These are phyloP conservation scores for Anagrus nilaparvatae DNA, from an alignment of 1,140 invertebrate genomes.

Conservation along the genomic window DNA sequence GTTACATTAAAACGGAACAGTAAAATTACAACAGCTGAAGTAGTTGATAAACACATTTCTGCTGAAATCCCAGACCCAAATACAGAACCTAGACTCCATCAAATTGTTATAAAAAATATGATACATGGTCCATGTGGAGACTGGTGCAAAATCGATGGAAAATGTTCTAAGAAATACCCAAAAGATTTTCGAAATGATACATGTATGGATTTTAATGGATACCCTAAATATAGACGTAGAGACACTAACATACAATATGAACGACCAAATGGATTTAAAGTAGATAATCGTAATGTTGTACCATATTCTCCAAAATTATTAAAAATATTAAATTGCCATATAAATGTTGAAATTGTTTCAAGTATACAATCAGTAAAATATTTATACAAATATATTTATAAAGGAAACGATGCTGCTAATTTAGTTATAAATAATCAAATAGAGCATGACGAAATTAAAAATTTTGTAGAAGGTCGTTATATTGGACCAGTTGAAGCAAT, in stretches of 20 bases:
- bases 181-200: constrained; percentile 13
- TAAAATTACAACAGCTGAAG: neutral
- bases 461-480: constrained; percentile 13
- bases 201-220: constrained; percentile 16
- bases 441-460: constrained; percentile 13
- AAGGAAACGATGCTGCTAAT: constrained; percentile 11
- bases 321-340: constrained; percentile 12
- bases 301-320: constrained; percentile 9
- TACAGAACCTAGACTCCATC: neutral
- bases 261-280: neutral
- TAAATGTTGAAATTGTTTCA: constrained; percentile 5
- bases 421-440: constrained; percentile 6
- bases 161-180: constrained; percentile 16
- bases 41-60: neutral
- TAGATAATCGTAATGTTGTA: constrained; percentile 13
- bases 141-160: constrained; percentile 12
- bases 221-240: constrained; percentile 12
- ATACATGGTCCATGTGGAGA: constrained; percentile 14
- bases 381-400: constrained; percentile 11
- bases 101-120: constrained; percentile 16
- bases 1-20: neutral
- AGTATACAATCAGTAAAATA: constrained; percentile 6
- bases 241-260: neutral
- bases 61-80: neutral
- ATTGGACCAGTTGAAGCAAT: constrained; percentile 5